A percentile compares a stretch with the other conserved stretches of the same genome.
Evolutionary conservation across 2,113 vertebrate genomes (phyloP).

Genomic region (Patagioenas fasciata): DNA sequence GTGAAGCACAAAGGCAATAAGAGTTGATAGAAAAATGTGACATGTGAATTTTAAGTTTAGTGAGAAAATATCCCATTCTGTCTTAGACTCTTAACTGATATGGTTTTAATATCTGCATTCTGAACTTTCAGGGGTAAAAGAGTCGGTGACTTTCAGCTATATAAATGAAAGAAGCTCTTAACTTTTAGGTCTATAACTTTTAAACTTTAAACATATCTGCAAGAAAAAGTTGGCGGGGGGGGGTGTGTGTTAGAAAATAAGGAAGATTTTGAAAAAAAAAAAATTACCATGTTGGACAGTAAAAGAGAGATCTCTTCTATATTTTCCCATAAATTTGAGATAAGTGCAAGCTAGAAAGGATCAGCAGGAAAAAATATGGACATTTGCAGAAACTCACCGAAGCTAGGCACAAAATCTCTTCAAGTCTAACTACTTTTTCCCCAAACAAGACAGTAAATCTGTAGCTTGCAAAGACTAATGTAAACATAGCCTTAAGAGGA

Average conservation of each 20-base stretch:
- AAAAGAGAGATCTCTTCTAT: background rate
- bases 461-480: background rate
- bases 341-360: background rate
- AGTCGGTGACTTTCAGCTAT: background rate
- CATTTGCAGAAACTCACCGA: background rate
- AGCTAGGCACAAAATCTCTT: conserved; percentile 1
- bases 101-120: background rate
- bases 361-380: background rate
- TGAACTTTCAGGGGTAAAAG: background rate
- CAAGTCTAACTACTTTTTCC: background rate
- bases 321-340: conserved; percentile 7
- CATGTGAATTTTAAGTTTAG: background rate
- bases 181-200: background rate
- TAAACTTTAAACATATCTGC: background rate
- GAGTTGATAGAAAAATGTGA: background rate
- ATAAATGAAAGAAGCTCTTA: background rate
- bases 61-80: background rate
- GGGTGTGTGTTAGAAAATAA: background rate
- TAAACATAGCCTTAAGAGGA: background rate
- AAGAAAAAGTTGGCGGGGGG: background rate
- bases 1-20: background rate
- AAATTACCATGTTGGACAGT: background rate
- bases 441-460: background rate
- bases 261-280: background rate
- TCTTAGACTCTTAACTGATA: background rate